Evolutionary conservation across 2,888 invertebrate species (phyloP), one percentile per base, ranked within the genome.

Genomic region (Scaeva pyrastri): DNA sequence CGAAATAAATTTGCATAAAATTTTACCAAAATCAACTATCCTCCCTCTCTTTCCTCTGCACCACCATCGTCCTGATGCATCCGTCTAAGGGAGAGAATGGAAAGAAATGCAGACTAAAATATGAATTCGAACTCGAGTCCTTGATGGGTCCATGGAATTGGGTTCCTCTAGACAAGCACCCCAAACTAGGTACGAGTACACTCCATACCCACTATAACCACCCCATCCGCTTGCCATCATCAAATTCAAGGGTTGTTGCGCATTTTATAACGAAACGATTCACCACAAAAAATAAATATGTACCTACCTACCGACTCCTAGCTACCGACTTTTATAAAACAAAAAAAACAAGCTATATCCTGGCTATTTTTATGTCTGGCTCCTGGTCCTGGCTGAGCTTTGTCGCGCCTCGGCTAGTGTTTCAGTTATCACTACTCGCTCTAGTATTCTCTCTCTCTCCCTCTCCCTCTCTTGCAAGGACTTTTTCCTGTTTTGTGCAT

Each of bases 1-100:
- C 79, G n/a, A 86, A 81, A 78, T 83, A 84, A 75, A 86, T 86
- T 86, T 86, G 82, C 82, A 86, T 86, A 86, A 74, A 81, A 73
- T 81, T 77, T 81, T 36, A 50, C 81, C 70, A 76, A 86, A 86
- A 86, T 71, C 70, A 55, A 50, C 48, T 50, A 56, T 23, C 14
- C 62, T 48, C 62, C 26, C 6, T 31, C 23, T 12, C 10, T 7
- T 5, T 19, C 16, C 23, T 31, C n/a, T 8, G 26, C 55, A 4
- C 10, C 4, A 41, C 41, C 14, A 12, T 31, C 7, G n/a, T n/a
- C n/a, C n/a, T n/a, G n/a, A n/a, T n/a, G n/a, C n/a, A n/a, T n/a
- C n/a, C n/a, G n/a, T n/a, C n/a, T n/a, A n/a, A n/a, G n/a, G n/a
- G n/a, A 31, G 31, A 31, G 2, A 39, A 41, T 7, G 8, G 55